Evolutionary conservation across 2,888 invertebrate species (phyloP).

Genomic region (Aporophyla nigra): DNA sequence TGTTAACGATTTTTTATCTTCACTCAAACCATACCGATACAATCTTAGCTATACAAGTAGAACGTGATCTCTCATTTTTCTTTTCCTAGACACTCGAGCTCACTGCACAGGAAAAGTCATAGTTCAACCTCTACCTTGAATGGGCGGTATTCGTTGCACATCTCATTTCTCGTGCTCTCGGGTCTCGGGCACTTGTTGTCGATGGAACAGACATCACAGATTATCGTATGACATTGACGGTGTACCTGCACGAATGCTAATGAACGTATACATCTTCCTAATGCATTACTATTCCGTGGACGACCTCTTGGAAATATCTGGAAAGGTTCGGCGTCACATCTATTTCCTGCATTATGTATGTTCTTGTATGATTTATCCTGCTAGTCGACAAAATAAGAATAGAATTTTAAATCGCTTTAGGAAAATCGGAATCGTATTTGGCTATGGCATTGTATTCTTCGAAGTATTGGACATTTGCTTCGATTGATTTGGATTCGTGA

Average conservation of each 20-base stretch:
- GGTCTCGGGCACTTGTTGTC: slow-evolving; percentile 61
- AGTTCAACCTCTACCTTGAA: slow-evolving; percentile 72
- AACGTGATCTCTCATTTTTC: slow-evolving; percentile 8
- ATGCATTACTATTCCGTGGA: slow-evolving; percentile 72
- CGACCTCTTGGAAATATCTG: slow-evolving; percentile 76
- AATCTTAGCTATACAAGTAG: background rate
- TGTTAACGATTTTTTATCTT: slow-evolving; percentile 56
- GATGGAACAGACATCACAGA: slow-evolving; percentile 79
- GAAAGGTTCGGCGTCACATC: slow-evolving; percentile 70
- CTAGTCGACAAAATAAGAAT: slow-evolving; percentile 36
- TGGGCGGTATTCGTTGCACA: slow-evolving; percentile 75
- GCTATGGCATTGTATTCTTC: slow-evolving; percentile 18
- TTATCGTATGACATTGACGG: slow-evolving; percentile 82
- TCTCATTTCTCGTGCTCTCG: slow-evolving; percentile 69
- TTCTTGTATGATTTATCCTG: slow-evolving; percentile 61
- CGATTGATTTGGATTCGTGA: slow-evolving; percentile 24
- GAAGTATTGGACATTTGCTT: slow-evolving; percentile 28
- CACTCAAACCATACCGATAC: slow-evolving; percentile 19
- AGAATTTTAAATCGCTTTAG: slow-evolving; percentile 28
- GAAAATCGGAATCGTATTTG: slow-evolving; percentile 20
- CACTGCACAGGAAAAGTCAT: slow-evolving; percentile 69
- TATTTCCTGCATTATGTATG: slow-evolving; percentile 71
- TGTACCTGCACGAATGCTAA: slow-evolving; percentile 79
- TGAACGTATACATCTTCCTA: slow-evolving; percentile 72
- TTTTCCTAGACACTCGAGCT: slow-evolving; percentile 16